Evolutionary conservation across 1,140 invertebrate genomes (phyloP), one percentile per base, ranked within the genome.

Genomic region (Drosophila gunungcola): DNA sequence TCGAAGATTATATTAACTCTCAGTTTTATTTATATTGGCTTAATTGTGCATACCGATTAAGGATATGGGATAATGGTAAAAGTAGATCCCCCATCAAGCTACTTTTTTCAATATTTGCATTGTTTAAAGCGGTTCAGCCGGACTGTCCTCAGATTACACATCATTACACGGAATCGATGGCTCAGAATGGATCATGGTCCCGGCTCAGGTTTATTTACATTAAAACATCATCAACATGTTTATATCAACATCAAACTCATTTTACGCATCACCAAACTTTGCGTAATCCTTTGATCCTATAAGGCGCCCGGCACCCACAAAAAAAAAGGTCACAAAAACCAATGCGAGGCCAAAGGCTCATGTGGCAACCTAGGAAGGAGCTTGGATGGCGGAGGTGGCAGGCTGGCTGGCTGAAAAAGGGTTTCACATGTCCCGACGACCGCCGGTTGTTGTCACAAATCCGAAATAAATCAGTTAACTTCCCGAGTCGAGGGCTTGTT

Each of bases 241-340:
- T 89, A 89, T 90, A 89, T 89, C 84, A 84, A 84, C 84, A 89
- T 89, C 85, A 89, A 89, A 89, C 84, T 89, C 84, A 89, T 89
- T 89, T 89, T 89, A 84, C 84, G 84, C 84, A 89, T 89, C 84
- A 89, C 77, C 80, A 78, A 89, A 89, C 84, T 89, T 88, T 88
- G 67, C 80, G 80, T 89, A 89, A 89, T 84, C 84, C 84, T 89
- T 89, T 89, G 84, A 89, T 89, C 83, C 83, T 74, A 88, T 70
- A 80, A 70, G 75, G 58, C 46, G 72, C 69, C 80, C 55, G 62
- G 52, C 54, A 70, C 43, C 60, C 29, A 56, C 52, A 57, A 67
- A 68, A 65, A 75, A 75, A 76, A 78, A 41, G 74, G 74, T 77
- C 63, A 56, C 49, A 45, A 65, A 53, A 45, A 45, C 64, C 69